A percentile compares a stretch with the other conserved stretches of the same genome.
These are phyloP conservation scores for Solea senegalensis DNA, from an alignment of 2,113 vertebrate genomes.

Conservation along the genomic window DNA sequence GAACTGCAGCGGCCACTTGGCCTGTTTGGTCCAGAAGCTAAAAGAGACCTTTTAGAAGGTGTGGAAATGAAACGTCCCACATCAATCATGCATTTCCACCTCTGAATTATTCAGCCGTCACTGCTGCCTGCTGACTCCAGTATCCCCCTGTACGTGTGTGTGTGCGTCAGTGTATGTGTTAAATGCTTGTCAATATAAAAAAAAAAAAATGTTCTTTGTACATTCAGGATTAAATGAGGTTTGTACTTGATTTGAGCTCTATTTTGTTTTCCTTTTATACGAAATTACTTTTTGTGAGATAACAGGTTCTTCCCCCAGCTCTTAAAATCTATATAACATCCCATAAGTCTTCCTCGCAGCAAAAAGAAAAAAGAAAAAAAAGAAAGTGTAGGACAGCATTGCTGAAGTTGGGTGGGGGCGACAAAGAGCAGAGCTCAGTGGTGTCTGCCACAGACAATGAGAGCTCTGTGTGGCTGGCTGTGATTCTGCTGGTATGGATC, in stretches of 20 bases:
- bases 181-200: neutral
- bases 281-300: neutral
- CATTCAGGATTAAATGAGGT: neutral
- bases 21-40: constrained; percentile 59
- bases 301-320: neutral
- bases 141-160: constrained; percentile 31
- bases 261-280: neutral
- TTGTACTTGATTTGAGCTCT: neutral
- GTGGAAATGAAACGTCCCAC: constrained; percentile 86
- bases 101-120: constrained; percentile 86
- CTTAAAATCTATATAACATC: neutral
- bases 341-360: constrained; percentile 23
- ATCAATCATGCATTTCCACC: constrained; percentile 91
- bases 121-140: constrained; percentile 63
- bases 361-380: constrained; percentile 8
- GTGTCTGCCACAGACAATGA: constrained; percentile 90
- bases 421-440: constrained; percentile 90
- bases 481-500: constrained; percentile 79
- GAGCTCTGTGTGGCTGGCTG: constrained; percentile 88
- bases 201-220: no score
- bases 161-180: constrained; percentile 4
- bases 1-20: constrained; percentile 80
- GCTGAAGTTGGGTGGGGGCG: constrained; percentile 83
- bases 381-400: constrained; percentile 59
- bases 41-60: constrained; percentile 76